phyloP scores from a whole-genome alignment of 2,888 invertebrate species.

The Syrista parreyssii region DNA sequence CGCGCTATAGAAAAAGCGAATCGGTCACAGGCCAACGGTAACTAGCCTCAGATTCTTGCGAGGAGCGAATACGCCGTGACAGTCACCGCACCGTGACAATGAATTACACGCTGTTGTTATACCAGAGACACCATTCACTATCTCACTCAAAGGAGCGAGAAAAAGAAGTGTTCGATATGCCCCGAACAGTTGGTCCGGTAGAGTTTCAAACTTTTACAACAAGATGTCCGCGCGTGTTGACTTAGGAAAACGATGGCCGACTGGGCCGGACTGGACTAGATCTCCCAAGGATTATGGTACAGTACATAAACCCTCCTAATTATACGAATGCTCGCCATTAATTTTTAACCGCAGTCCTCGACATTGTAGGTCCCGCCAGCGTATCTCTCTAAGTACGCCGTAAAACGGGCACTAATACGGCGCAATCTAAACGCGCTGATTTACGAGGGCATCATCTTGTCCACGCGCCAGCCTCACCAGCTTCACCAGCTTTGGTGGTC shows the following conservation, averaged over 20 bases:
- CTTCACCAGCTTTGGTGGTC: constrained; percentile 29
- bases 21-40: constrained; percentile 6
- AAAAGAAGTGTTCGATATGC: neutral
- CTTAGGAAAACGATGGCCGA: neutral
- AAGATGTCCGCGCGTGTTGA: neutral
- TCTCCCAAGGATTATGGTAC: constrained; percentile 4
- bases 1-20: constrained; percentile 2
- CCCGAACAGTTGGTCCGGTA: neutral
- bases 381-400: constrained; percentile 53
- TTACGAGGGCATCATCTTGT: constrained; percentile 57
- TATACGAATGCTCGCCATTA: constrained; percentile 13
- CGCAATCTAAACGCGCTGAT: constrained; percentile 60
- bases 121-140: neutral
- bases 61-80: neutral
- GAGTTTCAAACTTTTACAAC: neutral
- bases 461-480: constrained; percentile 32
- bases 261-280: neutral
- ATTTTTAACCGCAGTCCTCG: constrained; percentile 32
- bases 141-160: neutral
- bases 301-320: neutral
- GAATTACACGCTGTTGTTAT: constrained; percentile 1
- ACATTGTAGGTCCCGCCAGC: constrained; percentile 25
- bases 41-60: constrained; percentile 5
- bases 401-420: constrained; percentile 60
- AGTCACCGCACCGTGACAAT: constrained; percentile 7